Evolutionary conservation across 1,140 invertebrate genomes (phyloP).

Genomic region (Leptopilina boulardi): DNA sequence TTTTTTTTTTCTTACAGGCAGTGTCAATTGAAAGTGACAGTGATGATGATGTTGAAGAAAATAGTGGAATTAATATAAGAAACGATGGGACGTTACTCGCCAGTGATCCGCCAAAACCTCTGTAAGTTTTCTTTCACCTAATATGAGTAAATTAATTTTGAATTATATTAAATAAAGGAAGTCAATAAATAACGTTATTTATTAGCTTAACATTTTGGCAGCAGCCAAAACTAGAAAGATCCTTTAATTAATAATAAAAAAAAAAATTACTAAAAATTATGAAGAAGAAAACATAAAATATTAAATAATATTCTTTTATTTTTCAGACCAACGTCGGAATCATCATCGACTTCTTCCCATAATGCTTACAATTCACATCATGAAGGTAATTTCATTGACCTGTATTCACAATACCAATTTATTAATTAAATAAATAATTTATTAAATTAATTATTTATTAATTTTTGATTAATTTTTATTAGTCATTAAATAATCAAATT

Average conservation of each 20-base stretch:
- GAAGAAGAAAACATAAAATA: no score
- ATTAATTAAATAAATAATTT: no score
- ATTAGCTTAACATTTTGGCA: no score
- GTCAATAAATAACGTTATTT: no score
- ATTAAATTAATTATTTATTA: no score
- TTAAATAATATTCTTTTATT: no score
- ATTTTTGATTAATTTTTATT: no score
- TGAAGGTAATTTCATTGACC: constrained; percentile 73
- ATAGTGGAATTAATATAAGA: constrained; percentile 78
- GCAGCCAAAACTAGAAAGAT: no score
- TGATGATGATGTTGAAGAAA: constrained; percentile 76
- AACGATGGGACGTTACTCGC: constrained; percentile 96
- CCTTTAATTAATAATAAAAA: no score
- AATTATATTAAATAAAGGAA: neutral
- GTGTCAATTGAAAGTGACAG: constrained; percentile 74
- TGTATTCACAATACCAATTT: constrained; percentile 17
- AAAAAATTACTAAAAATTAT: no score
- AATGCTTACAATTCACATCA: constrained; percentile 75
- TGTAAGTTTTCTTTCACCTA: no score
- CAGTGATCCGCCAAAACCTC: constrained; percentile 96
- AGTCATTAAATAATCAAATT: constrained; percentile 27
- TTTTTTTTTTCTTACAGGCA: constrained; percentile 56
- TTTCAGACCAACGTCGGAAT: constrained; percentile 83
- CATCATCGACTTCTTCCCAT: constrained; percentile 71
- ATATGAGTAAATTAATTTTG: no score